Conservation (phyloP, 2,888 invertebrate genomes). For the Caenorhabditis panamensis region DNA sequence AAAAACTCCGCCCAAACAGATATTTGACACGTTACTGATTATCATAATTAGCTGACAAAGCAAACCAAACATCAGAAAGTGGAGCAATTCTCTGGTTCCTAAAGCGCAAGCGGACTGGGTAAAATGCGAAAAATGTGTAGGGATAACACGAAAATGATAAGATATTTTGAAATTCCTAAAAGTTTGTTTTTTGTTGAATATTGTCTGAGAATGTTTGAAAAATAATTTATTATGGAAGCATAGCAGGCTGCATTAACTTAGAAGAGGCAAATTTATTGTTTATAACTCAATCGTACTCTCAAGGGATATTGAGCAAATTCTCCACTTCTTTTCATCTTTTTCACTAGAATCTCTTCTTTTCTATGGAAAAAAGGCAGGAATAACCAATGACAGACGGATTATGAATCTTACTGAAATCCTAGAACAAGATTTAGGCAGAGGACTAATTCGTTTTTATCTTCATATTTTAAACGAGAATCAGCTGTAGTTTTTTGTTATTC, state of each 20-base stretch:
- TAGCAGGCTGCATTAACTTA: too few species aligned
- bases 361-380: conserved; percentile 7
- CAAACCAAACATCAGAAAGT: too few species aligned
- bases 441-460: conserved; percentile 35
- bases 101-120: too few species aligned
- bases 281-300: conserved; percentile 36
- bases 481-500: too few species aligned
- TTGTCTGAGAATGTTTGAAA: too few species aligned
- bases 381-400: conserved; percentile 37
- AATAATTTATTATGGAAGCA: too few species aligned
- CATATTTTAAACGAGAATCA: too few species aligned
- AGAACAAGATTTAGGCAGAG: conserved; percentile 3
- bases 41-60: neutral
- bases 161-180: too few species aligned
- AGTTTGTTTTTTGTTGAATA: too few species aligned
- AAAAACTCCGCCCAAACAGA: conserved; percentile 22
- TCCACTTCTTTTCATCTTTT: conserved; percentile 21
- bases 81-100: too few species aligned
- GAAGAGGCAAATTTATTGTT: conserved; percentile 38
- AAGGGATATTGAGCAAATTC: conserved; percentile 41
- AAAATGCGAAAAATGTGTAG: too few species aligned
- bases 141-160: too few species aligned
- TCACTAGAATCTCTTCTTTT: conserved; percentile 21
- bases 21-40: conserved; percentile 19
- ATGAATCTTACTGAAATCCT: conserved; percentile 34